phyloP scores from a whole-genome alignment of 1,140 invertebrate genomes.

The Druon quercuslanigerum region DNA sequence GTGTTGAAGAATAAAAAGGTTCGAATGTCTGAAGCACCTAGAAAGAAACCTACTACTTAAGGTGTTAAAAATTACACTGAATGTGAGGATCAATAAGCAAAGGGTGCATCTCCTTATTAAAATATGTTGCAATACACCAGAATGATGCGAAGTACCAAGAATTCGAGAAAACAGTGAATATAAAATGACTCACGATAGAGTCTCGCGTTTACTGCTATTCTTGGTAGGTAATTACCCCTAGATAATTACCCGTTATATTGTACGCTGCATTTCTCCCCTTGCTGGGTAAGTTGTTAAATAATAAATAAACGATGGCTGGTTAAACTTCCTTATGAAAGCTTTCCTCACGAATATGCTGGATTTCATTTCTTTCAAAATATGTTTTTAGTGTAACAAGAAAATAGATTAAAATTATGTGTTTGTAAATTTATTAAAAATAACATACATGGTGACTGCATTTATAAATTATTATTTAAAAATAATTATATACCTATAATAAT shows the following conservation, averaged over 20 bases:
- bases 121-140: neutral
- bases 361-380: neutral
- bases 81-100: slow-evolving; percentile 6
- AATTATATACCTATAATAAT: no score
- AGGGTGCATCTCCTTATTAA: neutral
- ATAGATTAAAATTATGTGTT: no score
- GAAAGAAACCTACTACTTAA: neutral
- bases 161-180: neutral
- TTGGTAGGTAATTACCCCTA: neutral
- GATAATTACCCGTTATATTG: neutral
- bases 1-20: no score
- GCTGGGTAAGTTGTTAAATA: neutral
- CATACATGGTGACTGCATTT: no score
- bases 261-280: neutral
- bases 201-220: neutral
- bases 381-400: neutral
- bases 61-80: neutral
- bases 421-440: no score
- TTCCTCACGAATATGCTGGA: neutral
- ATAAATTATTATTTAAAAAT: no score
- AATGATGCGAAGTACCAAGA: neutral
- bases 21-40: neutral
- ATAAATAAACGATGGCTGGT: slow-evolving; percentile 3
- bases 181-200: neutral
- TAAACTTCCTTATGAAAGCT: neutral